Percentiles rank a stretch among this genome's conserved stretches.
These are phyloP conservation scores for Dipodomys stephensi DNA, from an alignment of 2,113 vertebrate genomes.

Conservation along the genomic window DNA sequence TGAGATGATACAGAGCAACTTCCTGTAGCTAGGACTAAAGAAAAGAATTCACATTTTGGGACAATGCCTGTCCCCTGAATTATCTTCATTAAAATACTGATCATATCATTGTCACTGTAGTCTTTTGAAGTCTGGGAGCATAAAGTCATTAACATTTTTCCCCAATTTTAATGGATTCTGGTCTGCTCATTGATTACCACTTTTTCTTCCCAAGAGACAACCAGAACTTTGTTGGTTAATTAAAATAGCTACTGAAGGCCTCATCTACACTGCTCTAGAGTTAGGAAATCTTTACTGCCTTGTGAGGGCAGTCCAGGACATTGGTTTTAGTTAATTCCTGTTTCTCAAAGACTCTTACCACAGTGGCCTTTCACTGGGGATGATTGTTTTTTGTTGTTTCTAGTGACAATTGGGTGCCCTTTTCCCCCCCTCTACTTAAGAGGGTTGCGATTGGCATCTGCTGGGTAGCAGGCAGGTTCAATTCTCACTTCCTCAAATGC, in stretches of 20 bases:
- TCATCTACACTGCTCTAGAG: neutral
- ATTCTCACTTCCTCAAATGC: neutral
- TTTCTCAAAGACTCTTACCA: neutral
- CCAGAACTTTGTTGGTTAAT: neutral
- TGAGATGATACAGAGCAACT: neutral
- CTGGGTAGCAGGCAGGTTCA: neutral
- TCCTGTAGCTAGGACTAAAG: neutral
- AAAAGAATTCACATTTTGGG: neutral
- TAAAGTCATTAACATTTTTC: neutral
- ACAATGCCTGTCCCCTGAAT: neutral
- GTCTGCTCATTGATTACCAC: neutral
- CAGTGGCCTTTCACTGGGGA: neutral
- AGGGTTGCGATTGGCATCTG: neutral
- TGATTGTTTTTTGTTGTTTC: neutral
- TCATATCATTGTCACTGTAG: neutral
- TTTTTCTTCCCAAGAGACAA: neutral
- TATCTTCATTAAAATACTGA: neutral
- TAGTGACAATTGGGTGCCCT: neutral
- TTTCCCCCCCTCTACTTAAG: neutral
- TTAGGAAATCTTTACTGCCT: neutral
- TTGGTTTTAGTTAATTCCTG: neutral
- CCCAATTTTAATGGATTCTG: conserved; percentile 14
- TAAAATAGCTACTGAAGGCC: neutral
- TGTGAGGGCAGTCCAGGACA: neutral
- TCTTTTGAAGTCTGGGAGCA: neutral